phyloP scores from a whole-genome alignment of 2,113 vertebrate species.

The Ascaphus truei region DNA sequence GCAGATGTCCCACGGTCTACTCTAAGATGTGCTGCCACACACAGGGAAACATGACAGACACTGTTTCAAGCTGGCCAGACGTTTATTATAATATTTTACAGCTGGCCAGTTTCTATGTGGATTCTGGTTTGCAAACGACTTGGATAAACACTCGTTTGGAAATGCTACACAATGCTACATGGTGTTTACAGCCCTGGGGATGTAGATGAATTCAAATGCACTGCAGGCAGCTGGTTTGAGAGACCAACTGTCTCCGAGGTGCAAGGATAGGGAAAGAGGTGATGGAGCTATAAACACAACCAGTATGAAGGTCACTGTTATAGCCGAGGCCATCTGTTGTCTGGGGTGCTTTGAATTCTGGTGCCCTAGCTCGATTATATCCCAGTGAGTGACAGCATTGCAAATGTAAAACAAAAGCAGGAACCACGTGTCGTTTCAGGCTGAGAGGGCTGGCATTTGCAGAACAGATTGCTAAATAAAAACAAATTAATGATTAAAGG shows the following conservation, averaged over 20 bases:
- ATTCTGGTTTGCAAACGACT: not conserved
- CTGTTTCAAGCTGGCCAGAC: not conserved
- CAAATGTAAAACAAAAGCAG: no score
- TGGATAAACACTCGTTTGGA: constrained; percentile 12
- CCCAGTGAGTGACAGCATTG: constrained; percentile 26
- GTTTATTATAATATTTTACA: not conserved
- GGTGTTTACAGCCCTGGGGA: constrained; percentile 25
- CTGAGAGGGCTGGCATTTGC: not conserved
- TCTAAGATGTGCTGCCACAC: no score
- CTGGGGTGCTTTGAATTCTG: constrained; percentile 44
- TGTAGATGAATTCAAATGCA: constrained; percentile 32
- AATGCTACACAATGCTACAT: constrained; percentile 26
- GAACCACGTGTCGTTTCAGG: constrained; percentile 26
- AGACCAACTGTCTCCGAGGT: constrained; percentile 34
- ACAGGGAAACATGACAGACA: no score
- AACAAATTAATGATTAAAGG: constrained; percentile 26
- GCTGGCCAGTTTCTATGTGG: not conserved
- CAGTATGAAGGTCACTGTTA: constrained; percentile 47
- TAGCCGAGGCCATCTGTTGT: constrained; percentile 39
- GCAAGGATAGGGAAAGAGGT: constrained; percentile 24
- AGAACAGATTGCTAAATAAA: not conserved
- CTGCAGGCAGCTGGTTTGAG: constrained; percentile 26
- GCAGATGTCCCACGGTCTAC: no score
- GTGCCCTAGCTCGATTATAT: constrained; percentile 23
- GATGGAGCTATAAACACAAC: constrained; percentile 33